Percentiles rank a stretch among this genome's conserved stretches.
Conservation (phyloP, 2,797 vertebrate species). For the Tiaroga cobitis region DNA sequence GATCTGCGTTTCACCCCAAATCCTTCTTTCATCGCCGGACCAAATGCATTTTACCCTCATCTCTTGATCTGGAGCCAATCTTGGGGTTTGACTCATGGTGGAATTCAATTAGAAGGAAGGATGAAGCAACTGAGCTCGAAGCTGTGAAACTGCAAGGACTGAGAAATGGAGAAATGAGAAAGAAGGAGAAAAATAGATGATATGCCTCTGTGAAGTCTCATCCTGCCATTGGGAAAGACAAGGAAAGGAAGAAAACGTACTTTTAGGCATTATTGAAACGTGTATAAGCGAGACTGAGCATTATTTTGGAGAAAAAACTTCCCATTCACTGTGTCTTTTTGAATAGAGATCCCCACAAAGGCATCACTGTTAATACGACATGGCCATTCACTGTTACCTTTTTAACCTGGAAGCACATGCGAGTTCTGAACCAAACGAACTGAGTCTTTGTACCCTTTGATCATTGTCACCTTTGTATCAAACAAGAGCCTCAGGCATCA, state of each 20-base stretch:
- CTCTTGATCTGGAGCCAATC: constrained; percentile 34
- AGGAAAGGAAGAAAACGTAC: constrained; percentile 61
- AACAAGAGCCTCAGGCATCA: constrained; percentile 22
- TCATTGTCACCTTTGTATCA: constrained; percentile 49
- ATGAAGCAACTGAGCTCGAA: constrained; percentile 36
- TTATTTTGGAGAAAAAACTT: constrained; percentile 24
- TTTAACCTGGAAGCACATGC: constrained; percentile 73
- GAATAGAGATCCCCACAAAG: constrained; percentile 25
- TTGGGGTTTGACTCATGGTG: constrained; percentile 3
- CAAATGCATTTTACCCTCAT: constrained; percentile 27
- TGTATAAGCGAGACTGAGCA: constrained; percentile 47
- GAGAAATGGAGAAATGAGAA: constrained; percentile 35
- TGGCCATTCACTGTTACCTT: constrained; percentile 77
- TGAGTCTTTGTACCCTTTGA: constrained; percentile 55
- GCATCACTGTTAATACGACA: constrained; percentile 71
- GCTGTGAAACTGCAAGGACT: constrained; percentile 6
- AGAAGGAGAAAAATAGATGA: constrained; percentile 59
- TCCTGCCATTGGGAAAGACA: constrained; percentile 58
- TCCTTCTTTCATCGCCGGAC: constrained; percentile 35
- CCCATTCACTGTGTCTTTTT: constrained; percentile 45
- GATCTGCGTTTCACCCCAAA: constrained; percentile 16
- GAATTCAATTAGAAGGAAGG: constrained; percentile 27
- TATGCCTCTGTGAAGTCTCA: constrained; percentile 37
- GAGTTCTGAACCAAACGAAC: constrained; percentile 55
- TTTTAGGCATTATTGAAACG: constrained; percentile 66